Base-by-base conservation (phyloP, 2,797 vertebrate species). In the Leucoraja ocellata region DNA sequence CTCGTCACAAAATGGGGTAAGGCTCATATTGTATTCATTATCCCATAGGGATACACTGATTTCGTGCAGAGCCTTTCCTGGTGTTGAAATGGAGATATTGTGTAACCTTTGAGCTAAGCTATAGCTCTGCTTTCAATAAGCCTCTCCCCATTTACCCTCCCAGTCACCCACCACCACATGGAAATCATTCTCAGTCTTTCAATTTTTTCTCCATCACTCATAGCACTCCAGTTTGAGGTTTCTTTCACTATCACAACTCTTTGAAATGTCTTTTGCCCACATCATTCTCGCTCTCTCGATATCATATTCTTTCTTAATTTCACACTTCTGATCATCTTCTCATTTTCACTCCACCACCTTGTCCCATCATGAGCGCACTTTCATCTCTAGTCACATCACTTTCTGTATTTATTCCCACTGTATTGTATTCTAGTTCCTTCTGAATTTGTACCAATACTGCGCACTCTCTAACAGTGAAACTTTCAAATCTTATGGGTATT, bases 1-100 rank as follows among this genome's bases (percentile, higher is more conserved):
- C 95, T 97, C 21, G 25, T 76, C 71, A 10, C 90, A 92, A 92
- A 92, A 92, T 11, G 32, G 4, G 71, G 90, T 92, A 92, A 92
- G 90, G 68, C 71, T 25, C 73, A 13, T 28, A 39, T 92, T 11
- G 11, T n/a, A 74, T 4, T 58, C 32, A 74, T 28, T 36, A 16
- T 6, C 61, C n/a, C 84, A n/a, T 13, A 58, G 54, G 68, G n/a
- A 32, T n/a, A 9, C 28, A 32, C n/a, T 68, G 18, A 21, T 32
- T 68, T 68, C 18, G 68, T 28, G 21, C 16, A 46, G 36, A 21
- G 21, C 36, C 23, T 58, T 84, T 25, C 11, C 25, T 25, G 28
- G 81, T 13, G 81, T 61, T 84, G 81, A 61, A 58, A 4, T 84
- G 54, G 54, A 46, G 54, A 84, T 14, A 21, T 84, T 61, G 14